Evolutionary conservation across 2,888 invertebrate genomes (phyloP).

Genomic region (Atrina japonica): DNA sequence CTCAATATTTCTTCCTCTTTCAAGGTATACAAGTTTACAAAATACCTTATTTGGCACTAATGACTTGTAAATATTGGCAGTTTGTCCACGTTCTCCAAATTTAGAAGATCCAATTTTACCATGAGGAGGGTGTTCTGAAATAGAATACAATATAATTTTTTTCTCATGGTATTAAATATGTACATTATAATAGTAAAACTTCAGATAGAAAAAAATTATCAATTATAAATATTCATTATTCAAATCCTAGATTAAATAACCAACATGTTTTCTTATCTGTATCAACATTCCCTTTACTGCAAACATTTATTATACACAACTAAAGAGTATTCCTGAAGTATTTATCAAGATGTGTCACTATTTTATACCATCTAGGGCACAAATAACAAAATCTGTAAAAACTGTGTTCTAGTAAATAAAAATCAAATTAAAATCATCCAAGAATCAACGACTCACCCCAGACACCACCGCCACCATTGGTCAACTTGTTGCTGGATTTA

Average conservation of each 20-base stretch:
- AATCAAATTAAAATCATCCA: no score
- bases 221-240: neutral
- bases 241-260: neutral
- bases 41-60: conserved; percentile 78
- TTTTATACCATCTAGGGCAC: neutral
- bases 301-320: neutral
- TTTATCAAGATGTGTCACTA: no score
- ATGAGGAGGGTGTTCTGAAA: conserved; percentile 67
- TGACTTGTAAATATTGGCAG: conserved; percentile 74
- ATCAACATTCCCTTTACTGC: neutral
- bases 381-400: neutral
- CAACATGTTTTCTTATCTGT: neutral
- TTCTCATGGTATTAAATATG: neutral
- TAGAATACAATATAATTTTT: neutral
- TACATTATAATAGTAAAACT: no score
- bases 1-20: no score
- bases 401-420: no score
- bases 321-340: no score
- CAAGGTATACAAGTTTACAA: no score
- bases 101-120: conserved; percentile 42
- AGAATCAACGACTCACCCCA: conserved; percentile 61
- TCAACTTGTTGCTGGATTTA: conserved; percentile 52
- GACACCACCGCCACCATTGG: conserved; percentile 58
- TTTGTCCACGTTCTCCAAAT: conserved; percentile 43
- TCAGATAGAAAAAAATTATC: neutral